These are phyloP conservation scores for Portevinia maculata DNA, from an alignment of 2,888 invertebrate genomes.

Conservation along the genomic window DNA sequence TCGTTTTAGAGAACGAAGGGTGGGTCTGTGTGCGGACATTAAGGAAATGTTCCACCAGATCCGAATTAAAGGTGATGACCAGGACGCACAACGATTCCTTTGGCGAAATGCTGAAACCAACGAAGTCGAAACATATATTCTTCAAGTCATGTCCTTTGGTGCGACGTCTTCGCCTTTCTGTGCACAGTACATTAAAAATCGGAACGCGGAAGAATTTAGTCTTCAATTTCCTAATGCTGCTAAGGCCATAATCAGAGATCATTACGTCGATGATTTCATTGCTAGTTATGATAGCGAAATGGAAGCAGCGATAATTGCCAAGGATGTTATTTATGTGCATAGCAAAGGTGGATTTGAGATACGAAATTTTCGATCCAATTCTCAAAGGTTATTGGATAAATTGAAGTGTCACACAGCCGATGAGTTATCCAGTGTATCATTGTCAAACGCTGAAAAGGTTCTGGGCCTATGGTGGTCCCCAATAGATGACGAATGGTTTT, in stretches of 20 bases:
- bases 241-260: conserved; percentile 69
- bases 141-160: conserved; percentile 32
- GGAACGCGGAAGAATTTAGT: conserved; percentile 70
- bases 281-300: conserved; percentile 69
- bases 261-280: conserved; percentile 76
- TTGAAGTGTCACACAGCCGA: conserved; percentile 1
- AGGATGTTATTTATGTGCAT: conserved; percentile 23
- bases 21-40: conserved; percentile 21
- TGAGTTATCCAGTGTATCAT: too few relatives aligned
- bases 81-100: conserved; percentile 15
- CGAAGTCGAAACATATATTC: conserved; percentile 11
- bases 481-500: not conserved
- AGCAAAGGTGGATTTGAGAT: conserved; percentile 42
- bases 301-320: conserved; percentile 34
- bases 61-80: not conserved
- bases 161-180: conserved; percentile 30
- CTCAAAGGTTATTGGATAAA: not conserved
- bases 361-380: conserved; percentile 69
- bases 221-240: conserved; percentile 63
- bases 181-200: conserved; percentile 73
- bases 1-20: not conserved
- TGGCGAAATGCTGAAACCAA: conserved; percentile 11
- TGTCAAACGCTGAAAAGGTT: too few relatives aligned
- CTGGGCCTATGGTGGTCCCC: too few relatives aligned
- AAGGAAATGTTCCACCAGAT: conserved; percentile 43